phyloP scores from a whole-genome alignment of 2,113 vertebrate species.

The Todiramphus saurophagus region DNA sequence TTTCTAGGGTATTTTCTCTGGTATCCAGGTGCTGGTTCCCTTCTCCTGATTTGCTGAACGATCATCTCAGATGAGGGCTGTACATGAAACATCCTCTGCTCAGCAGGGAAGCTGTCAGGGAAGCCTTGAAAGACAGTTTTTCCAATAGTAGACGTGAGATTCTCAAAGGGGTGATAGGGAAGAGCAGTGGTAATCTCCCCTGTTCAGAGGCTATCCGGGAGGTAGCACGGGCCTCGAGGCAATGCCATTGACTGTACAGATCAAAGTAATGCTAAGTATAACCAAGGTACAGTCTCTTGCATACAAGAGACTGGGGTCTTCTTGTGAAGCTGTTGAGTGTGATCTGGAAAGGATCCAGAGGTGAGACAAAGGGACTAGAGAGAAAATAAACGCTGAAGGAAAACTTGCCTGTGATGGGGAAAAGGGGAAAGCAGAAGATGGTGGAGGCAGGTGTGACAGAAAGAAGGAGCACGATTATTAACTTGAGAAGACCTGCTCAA shows the following conservation, averaged over 20 bases:
- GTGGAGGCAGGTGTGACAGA: not conserved
- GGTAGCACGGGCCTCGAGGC: fast-evolving
- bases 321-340: not conserved
- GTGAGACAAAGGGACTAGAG: not conserved
- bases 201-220: not conserved
- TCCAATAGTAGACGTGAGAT: not conserved
- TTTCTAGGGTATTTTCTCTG: not conserved
- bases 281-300: not conserved
- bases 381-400: fast-evolving
- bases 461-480: not conserved
- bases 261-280: not conserved
- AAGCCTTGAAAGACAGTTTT: not conserved
- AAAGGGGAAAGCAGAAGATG: not conserved
- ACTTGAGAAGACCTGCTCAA: not conserved
- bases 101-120: not conserved
- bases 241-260: not conserved
- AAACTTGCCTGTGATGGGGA: not conserved
- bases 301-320: not conserved
- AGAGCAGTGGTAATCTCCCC: not conserved
- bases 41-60: not conserved
- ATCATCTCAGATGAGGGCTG: not conserved
- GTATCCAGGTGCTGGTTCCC: not conserved
- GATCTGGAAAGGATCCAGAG: not conserved
- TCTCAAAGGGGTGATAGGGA: not conserved
- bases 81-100: not conserved